Evolutionary conservation across 1,140 invertebrate genomes (phyloP), one percentile per base, ranked within the genome.

Genomic region (Ceratoteleas bidentatus): DNA sequence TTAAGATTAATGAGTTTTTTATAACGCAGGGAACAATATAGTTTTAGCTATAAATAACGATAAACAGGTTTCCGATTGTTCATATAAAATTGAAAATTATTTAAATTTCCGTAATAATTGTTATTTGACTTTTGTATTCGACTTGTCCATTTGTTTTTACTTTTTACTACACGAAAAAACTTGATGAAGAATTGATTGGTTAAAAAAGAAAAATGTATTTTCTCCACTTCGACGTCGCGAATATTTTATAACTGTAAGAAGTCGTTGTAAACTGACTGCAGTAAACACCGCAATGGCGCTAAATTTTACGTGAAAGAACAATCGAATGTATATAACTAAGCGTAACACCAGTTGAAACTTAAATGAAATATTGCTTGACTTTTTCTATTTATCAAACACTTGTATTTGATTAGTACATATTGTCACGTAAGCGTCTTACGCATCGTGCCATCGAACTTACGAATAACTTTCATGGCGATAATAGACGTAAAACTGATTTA

Each of bases 401-500:
- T 87, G 87, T 88, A 87, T 87, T 88, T 88, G 86, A 88, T 87
- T 87, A 87, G 84, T 84, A 79, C 80, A 84, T 84, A 78, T 84
- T 61, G 84, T 76, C 81, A n/a, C n/a, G n/a, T n/a, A n/a, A n/a
- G n/a, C n/a, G n/a, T n/a, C n/a, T n/a, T n/a, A n/a, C n/a, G n/a
- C n/a, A n/a, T n/a, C n/a, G 84, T 77, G 74, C 77, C 70, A 77
- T 61, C 72, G 65, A 66, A 81, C 58, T 75, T 49, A 56, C 47
- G 15, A 69, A 76, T 70, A 76, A 53, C 15, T 34, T 73, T 57
- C 47, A 72, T 56, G 50, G 70, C 57, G 64, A 47, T n/a, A 52
- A 82, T 69, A 50, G 14, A 57, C 74, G 58, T 75, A 33, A 56
- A 61, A 78, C 38, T 66, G 49, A 62, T 57, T 54, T 50, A 50